A percentile compares a stretch with the other conserved stretches of the same genome.
Conservation (phyloP, 2,888 invertebrate species). For the Craniophora ligustri region DNA sequence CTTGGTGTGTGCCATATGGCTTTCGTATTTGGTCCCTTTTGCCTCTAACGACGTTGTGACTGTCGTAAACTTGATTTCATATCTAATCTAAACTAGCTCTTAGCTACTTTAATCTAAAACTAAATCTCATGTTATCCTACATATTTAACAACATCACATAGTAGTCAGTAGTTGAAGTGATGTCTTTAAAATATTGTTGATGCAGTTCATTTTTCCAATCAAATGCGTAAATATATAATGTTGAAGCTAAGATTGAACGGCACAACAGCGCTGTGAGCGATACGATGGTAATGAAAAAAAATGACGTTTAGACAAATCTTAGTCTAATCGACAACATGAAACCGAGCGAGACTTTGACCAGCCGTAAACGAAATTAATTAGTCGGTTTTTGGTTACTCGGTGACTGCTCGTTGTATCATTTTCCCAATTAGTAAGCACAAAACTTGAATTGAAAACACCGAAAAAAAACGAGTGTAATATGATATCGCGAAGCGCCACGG, state of each 20-base stretch:
- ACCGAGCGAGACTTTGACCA: conserved; percentile 16
- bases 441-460: conserved; percentile 18
- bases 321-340: conserved; percentile 7
- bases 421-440: conserved; percentile 49
- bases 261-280: neutral
- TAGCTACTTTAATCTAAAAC: conserved; percentile 62
- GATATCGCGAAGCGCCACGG: conserved; percentile 50
- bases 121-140: conserved; percentile 43
- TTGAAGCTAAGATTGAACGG: too few relatives aligned
- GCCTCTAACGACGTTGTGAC: conserved; percentile 73
- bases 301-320: conserved; percentile 13
- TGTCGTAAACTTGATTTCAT: conserved; percentile 71
- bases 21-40: conserved; percentile 57
- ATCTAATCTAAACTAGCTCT: conserved; percentile 71
- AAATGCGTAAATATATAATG: too few relatives aligned
- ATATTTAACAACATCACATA: too few relatives aligned
- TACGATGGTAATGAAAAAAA: neutral
- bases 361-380: conserved; percentile 40
- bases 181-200: neutral
- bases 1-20: conserved; percentile 62
- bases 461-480: conserved; percentile 32
- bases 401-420: conserved; percentile 29
- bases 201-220: too few relatives aligned
- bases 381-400: conserved; percentile 36
- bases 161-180: too few relatives aligned